Evolutionary conservation across 2,113 vertebrate species (phyloP), one percentile per base, ranked within the genome.

Genomic region (Verasper variegatus): DNA sequence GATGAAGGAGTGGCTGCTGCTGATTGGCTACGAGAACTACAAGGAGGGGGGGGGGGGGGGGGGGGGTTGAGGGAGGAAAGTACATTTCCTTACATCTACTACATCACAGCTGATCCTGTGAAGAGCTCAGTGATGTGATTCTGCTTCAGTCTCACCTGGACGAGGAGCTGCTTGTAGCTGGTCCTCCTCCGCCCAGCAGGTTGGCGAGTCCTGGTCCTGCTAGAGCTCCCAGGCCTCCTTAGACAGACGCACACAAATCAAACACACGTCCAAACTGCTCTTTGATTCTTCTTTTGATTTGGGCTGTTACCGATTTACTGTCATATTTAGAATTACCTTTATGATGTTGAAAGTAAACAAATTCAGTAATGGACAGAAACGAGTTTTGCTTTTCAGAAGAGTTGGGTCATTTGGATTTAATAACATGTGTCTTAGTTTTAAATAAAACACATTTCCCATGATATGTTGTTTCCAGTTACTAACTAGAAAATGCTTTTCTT

Each of bases 151-250:
- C 71, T 86, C 54, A 99, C 98, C 97, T 97, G 1, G 97, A 97
- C 0, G 98, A 97, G 0, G 98, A 98, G 75, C 96, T 98, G 94
- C 96, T 98, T 12, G 96, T 96, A 0, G 96, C 92, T 49, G 97
- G 95, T 76, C 96, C 96, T 60, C 96, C 96, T 1, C 97, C 97
- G n/a, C 97, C 96, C 59, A 99, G 91, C 26, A 99, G 88, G 91
- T 96, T 98, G 72, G 98, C 97, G 85, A 98, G 92, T 65, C 97
- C 97, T 0, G 97, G 97, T 57, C 97, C 97, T 0, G 97, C 97
- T 67, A 99, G 94, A 3, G 97, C 97, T 27, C 98, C 98, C 62
- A 99, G 94, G 27, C 97, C 96, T 92, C 95, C 95, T 97, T 56
- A 57, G 0, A 70, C 81, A 83, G 80, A 82, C 7, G 40, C 11